Evolutionary conservation across 2,888 invertebrate species (phyloP).

Genomic region (Hesperia comma): DNA sequence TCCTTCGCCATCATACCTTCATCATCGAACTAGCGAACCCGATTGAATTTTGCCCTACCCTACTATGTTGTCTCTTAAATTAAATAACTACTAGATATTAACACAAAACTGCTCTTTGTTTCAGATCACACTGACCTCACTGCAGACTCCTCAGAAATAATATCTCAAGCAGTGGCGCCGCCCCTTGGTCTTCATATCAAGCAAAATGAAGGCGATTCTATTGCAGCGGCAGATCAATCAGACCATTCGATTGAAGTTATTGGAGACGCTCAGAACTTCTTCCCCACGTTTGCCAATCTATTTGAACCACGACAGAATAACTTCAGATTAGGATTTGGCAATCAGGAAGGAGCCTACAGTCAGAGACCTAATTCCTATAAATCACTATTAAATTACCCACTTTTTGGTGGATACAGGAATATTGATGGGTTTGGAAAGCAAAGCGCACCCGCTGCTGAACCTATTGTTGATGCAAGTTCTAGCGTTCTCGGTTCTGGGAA

Average conservation of each 20-base stretch:
- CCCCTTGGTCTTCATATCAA: constrained; percentile 58
- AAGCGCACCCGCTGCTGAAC: constrained; percentile 65
- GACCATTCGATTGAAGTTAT: constrained; percentile 83
- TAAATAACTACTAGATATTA: not conserved
- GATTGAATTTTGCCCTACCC: no score
- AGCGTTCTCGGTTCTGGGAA: constrained; percentile 92
- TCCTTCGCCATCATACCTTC: no score
- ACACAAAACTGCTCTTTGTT: constrained; percentile 51
- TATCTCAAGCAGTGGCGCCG: constrained; percentile 72
- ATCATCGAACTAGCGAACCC: no score
- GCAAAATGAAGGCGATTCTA: constrained; percentile 55
- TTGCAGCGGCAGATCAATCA: constrained; percentile 60
- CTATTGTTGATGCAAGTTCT: constrained; percentile 80
- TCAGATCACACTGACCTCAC: constrained; percentile 73
- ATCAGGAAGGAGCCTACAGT: constrained; percentile 85
- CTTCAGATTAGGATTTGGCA: constrained; percentile 84
- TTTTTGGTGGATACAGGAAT: constrained; percentile 70
- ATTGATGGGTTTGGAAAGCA: constrained; percentile 70
- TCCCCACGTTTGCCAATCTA: constrained; percentile 89
- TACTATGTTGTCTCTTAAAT: no score
- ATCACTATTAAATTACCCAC: constrained; percentile 75
- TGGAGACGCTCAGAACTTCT: constrained; percentile 87
- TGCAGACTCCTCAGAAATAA: constrained; percentile 78
- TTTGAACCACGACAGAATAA: constrained; percentile 83
- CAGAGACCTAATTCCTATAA: constrained; percentile 82